Evolutionary conservation across 2,888 invertebrate genomes (phyloP).

Genomic region (Nycteola revayana): DNA sequence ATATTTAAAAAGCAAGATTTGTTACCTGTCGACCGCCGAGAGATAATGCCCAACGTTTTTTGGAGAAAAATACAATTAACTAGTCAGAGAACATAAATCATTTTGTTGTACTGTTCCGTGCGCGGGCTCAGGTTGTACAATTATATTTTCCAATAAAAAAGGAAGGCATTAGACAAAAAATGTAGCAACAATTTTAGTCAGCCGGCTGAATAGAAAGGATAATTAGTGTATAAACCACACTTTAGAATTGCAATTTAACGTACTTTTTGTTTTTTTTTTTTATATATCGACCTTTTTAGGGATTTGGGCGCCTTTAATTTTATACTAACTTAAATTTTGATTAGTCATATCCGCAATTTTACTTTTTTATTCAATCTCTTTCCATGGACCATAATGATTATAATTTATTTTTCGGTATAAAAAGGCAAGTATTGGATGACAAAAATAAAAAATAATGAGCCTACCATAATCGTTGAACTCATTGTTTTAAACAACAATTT

Average conservation of each 20-base stretch:
- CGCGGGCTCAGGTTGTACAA: slow-evolving; percentile 71
- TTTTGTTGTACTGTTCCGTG: slow-evolving; percentile 59
- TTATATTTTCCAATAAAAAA: slow-evolving; percentile 60
- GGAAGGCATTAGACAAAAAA: slow-evolving; percentile 59
- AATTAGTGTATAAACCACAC: slow-evolving; percentile 54
- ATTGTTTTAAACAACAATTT: slow-evolving; percentile 60
- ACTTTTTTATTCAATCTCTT: slow-evolving; percentile 3
- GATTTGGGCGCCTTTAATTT: too few relatives aligned
- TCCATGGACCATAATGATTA: background rate
- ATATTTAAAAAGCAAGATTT: slow-evolving; percentile 81
- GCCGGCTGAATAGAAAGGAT: slow-evolving; percentile 45
- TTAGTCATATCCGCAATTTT: slow-evolving; percentile 22
- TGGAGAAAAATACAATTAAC: slow-evolving; percentile 79
- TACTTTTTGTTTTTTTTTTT: slow-evolving; percentile 12
- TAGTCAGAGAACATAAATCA: slow-evolving; percentile 71
- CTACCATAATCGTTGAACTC: slow-evolving; percentile 28
- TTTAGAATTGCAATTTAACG: slow-evolving; percentile 23
- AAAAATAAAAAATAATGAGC: slow-evolving; percentile 17
- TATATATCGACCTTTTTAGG: too few relatives aligned
- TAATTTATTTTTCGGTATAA: too few relatives aligned
- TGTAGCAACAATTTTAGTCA: slow-evolving; percentile 41
- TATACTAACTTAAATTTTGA: slow-evolving; percentile 8
- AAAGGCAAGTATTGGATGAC: slow-evolving; percentile 18
- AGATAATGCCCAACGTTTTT: slow-evolving; percentile 75
- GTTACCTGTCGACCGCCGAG: slow-evolving; percentile 77